Percentiles rank a stretch among this genome's conserved stretches.
Conservation (phyloP, 2,888 invertebrate species). For the Andrena fulva region DNA sequence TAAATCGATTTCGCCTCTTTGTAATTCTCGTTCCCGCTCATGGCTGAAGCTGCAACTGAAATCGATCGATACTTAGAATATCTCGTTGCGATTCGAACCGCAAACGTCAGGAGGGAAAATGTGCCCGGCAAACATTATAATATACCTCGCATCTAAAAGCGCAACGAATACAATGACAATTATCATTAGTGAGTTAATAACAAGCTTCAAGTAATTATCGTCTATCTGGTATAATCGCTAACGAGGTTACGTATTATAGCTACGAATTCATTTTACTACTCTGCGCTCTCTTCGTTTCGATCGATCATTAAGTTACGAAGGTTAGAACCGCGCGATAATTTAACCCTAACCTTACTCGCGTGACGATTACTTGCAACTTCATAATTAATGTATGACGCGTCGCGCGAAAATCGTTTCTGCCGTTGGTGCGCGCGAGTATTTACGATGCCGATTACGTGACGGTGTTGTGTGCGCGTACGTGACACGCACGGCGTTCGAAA, state of each 20-base stretch:
- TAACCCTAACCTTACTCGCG: conserved; percentile 12
- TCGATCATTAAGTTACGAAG: not conserved
- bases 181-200: conserved; percentile 7
- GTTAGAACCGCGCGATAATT: not conserved
- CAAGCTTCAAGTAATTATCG: not conserved
- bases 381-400: conserved; percentile 9
- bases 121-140: too few species aligned
- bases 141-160: not conserved
- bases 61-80: conserved; percentile 1
- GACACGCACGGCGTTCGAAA: not conserved
- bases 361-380: conserved; percentile 32
- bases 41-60: conserved; percentile 66
- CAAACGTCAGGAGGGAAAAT: not conserved
- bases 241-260: not conserved
- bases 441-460: conserved; percentile 7
- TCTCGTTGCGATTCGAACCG: not conserved
- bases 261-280: not conserved
- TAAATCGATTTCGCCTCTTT: conserved; percentile 91
- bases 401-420: not conserved
- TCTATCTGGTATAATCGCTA: not conserved
- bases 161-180: not conserved
- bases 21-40: conserved; percentile 86
- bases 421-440: not conserved
- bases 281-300: not conserved
- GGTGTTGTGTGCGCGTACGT: not conserved